These are phyloP conservation scores for Urosaurus nigricauda DNA, from an alignment of 2,797 vertebrate genomes.

Conservation along the genomic window DNA sequence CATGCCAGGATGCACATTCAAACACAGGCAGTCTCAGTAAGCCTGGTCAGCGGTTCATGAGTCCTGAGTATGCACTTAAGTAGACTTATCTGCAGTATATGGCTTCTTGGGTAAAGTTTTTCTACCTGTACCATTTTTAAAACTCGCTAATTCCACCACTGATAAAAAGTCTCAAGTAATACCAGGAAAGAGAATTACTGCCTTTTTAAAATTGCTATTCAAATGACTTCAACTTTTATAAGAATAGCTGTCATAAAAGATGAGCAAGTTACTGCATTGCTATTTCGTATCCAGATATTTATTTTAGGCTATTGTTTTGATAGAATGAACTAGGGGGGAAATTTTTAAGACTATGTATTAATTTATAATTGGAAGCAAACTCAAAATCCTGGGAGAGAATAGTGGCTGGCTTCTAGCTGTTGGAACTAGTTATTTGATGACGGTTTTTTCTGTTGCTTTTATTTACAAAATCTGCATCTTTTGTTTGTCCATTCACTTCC, in stretches of 20 bases:
- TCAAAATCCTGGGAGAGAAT: constrained; percentile 20
- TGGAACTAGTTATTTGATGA: constrained; percentile 75
- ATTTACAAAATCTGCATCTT: constrained; percentile 63
- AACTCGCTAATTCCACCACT: neutral
- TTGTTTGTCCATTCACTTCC: constrained; percentile 70
- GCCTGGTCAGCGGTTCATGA: neutral
- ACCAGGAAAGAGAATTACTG: neutral
- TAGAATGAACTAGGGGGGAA: constrained; percentile 10
- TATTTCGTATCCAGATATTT: neutral
- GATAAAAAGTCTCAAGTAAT: neutral
- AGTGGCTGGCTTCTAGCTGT: constrained; percentile 70
- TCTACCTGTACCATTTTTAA: neutral
- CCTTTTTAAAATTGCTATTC: neutral
- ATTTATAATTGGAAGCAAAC: constrained; percentile 3
- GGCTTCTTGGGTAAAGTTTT: neutral
- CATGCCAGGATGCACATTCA: neutral
- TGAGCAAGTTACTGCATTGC: neutral
- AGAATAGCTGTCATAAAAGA: fast-evolving
- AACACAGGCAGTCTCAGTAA: neutral
- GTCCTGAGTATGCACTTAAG: neutral
- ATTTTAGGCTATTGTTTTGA: constrained; percentile 30
- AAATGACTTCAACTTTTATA: neutral
- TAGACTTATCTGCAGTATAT: neutral
- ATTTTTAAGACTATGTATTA: neutral
- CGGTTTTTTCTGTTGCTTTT: neutral